Conservation (phyloP, 2,888 invertebrate species). For the Andrena minutula region DNA sequence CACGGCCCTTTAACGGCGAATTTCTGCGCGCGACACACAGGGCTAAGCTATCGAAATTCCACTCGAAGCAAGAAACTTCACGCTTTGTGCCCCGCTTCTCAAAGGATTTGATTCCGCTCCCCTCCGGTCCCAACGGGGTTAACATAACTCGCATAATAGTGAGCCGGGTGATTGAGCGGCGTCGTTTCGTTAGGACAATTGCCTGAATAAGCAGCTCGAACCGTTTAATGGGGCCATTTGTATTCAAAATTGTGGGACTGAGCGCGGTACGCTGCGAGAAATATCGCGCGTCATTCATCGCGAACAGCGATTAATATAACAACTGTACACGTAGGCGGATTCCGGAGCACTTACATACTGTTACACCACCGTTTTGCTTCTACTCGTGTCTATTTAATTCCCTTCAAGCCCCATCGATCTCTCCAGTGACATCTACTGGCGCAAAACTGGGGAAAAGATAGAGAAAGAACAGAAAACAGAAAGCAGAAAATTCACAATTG, state of each 20-base stretch:
- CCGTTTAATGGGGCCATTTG: slow-evolving; percentile 54
- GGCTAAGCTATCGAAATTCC: slow-evolving; percentile 49
- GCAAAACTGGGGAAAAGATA: background rate
- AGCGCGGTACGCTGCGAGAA: slow-evolving; percentile 25
- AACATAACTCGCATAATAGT: slow-evolving; percentile 60
- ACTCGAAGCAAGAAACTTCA: slow-evolving; percentile 17
- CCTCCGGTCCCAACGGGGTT: slow-evolving; percentile 15
- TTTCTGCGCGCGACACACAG: background rate
- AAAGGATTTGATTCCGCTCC: slow-evolving; percentile 39
- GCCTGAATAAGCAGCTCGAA: slow-evolving; percentile 54
- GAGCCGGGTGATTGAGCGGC: slow-evolving; percentile 71
- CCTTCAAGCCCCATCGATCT: background rate
- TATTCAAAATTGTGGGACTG: slow-evolving; percentile 54
- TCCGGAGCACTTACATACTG: slow-evolving; percentile 30
- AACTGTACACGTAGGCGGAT: slow-evolving; percentile 19
- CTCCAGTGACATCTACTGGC: background rate
- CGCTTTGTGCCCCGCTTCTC: slow-evolving; percentile 39
- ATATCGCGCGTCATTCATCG: slow-evolving; percentile 53
- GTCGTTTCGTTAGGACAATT: slow-evolving; percentile 72
- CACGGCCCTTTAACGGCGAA: background rate
- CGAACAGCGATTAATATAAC: slow-evolving; percentile 43
- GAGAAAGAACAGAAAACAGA: background rate
- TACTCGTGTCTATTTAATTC: background rate
- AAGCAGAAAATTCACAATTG: too few species aligned
- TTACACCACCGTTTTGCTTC: slow-evolving; percentile 23